Evolutionary conservation across 2,888 invertebrate genomes (phyloP), one percentile per base, ranked within the genome.

Genomic region (Adineta ricciae): DNA sequence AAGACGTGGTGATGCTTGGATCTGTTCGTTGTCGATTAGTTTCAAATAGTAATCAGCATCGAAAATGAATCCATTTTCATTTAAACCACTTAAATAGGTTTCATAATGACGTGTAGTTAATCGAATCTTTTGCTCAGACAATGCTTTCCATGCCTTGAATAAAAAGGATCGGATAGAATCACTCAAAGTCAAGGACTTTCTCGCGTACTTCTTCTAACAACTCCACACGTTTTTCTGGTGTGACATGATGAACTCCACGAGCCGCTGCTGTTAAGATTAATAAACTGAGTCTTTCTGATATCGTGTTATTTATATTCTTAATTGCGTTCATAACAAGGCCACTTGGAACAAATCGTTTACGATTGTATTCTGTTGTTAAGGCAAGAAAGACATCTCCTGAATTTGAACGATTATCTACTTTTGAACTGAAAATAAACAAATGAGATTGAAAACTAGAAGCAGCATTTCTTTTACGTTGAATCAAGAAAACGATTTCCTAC

Each of bases 31-130:
- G 41, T 78, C 41, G n/a, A 78, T 41, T 78, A 78, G 41, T n/a
- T 78, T 78, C 41, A 78, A 41, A 78, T 78, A 78, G 41, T 78
- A 78, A 41, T 78, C 78, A 19, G 78, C 41, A 78, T 78, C 78
- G n/a, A 78, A 78, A 41, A 78, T 78, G n/a, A 41, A 41, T 41
- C 78, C 78, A n/a, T 78, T 78, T 78, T 78, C 78, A 78, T 78
- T 78, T 41, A 78, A 41, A n/a, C 78, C 78, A 78, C 78, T 78
- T 78, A 78, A n/a, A 78, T 78, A 78, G 24, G 78, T 78, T 41
- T 78, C 78, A 78, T 78, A 78, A 41, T 78, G 78, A n/a, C 78
- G 38, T 24, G 41, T 78, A 41, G 78, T 78, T n/a, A 78, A 41
- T n/a, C 78, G 78, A 78, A 78, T 41, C 4, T 78, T 78, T 38